Base-by-base conservation (phyloP, 1,140 invertebrate species). In the Neodiprion fabricii region DNA sequence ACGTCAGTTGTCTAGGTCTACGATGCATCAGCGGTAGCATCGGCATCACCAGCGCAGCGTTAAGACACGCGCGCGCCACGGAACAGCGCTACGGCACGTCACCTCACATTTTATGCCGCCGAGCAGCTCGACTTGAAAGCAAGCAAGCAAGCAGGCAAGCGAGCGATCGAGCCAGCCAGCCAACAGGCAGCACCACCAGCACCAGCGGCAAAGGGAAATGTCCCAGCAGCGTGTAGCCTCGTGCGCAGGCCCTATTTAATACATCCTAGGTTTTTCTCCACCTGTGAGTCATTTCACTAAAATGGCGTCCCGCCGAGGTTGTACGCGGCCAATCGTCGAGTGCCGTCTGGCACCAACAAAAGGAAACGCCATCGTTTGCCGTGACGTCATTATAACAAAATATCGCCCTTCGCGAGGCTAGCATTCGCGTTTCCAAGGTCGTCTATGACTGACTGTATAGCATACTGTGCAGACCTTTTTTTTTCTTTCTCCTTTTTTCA, bases 91-190 rank as follows among this genome's bases (percentile, higher is more conserved):
- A 50, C 71, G 71, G 61, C 71, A 40, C 28, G 28, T 40, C 28
- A 40, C 71, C 48, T 72, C 71, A 72, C 71, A 72, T 72, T 72
- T 72, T 72, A 72, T 50, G 53, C 71, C 61, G 48, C 9, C 70
- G 70, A 71, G 70, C 28, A 40, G 28, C 28, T 71, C 70, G 70
- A 71, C 50, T 48, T 71, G 23, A 48, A 48, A 71, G 70, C 70
- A 47, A 17, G 12, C 47, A 11, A 28, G 67, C 67, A 9, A 28
- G 17, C 40, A 17, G 1, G n/a, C 67, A 10, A 9, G 9, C 17
- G 17, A 21, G 17, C 17, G 17, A 21, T 21, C 17, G 28, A 40
- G 28, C 28, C 1, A 40, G 28, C 28, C 0, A 40, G 28, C 28
- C 28, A 40, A 2, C 28, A 40, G 28, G 28, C 28, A 40, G 28